Conservation (phyloP, 1,140 invertebrate species). For the Colletes latitarsis region DNA sequence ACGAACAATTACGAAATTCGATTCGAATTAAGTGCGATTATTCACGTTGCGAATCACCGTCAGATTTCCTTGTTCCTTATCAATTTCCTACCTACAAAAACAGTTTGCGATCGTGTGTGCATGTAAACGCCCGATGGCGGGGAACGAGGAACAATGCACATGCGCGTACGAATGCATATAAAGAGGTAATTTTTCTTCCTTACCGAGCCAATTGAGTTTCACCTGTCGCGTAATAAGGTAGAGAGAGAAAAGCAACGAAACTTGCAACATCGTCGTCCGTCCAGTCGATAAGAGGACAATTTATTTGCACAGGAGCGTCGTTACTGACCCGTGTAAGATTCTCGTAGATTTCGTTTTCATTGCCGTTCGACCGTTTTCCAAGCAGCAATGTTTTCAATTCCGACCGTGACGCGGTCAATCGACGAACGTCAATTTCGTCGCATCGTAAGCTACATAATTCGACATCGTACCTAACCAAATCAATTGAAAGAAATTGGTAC, state of each 20-base stretch:
- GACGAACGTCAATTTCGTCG: conserved; percentile 8
- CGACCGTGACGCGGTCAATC: conserved; percentile 45
- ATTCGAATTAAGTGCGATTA: background rate
- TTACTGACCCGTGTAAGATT: background rate
- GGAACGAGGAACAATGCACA: no score
- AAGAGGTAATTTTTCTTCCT: conserved; percentile 1
- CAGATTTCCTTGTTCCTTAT: background rate
- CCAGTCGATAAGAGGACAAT: conserved; percentile 61
- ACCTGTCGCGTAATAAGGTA: conserved; percentile 41
- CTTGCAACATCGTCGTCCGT: conserved; percentile 50
- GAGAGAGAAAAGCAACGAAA: conserved; percentile 55
- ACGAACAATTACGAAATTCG: background rate
- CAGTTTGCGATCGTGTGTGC: background rate
- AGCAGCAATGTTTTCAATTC: conserved; percentile 65
- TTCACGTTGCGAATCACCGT: background rate
- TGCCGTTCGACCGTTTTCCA: conserved; percentile 21
- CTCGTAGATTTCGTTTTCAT: conserved; percentile 9
- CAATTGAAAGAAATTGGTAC: background rate
- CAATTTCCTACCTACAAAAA: background rate
- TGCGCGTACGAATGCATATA: background rate
- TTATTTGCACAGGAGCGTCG: conserved; percentile 38
- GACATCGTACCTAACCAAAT: conserved; percentile 61
- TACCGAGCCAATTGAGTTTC: background rate
- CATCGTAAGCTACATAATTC: conserved; percentile 25
- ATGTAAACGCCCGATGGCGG: no score